A percentile compares a stretch with the other conserved stretches of the same genome.
These are phyloP conservation scores for Eucera pruinosa DNA, from an alignment of 2,888 invertebrate species.

Conservation along the genomic window DNA sequence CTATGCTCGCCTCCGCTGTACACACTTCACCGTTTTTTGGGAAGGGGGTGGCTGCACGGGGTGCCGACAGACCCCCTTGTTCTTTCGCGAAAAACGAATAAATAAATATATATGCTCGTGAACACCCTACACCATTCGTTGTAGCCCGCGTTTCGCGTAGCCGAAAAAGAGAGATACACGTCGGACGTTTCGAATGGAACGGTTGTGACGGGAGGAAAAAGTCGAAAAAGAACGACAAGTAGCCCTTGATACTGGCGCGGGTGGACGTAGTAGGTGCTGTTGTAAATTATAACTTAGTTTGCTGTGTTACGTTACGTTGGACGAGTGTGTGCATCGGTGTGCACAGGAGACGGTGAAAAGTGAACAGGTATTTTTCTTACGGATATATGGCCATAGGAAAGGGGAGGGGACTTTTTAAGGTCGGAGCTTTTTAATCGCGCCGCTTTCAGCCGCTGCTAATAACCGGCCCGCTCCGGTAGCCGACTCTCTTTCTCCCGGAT, in stretches of 20 bases:
- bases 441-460: slow-evolving; percentile 12
- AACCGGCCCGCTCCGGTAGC: background rate
- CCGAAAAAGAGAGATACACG: slow-evolving; percentile 41
- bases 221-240: slow-evolving; percentile 48
- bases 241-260: slow-evolving; percentile 44
- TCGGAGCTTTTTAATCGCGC: slow-evolving; percentile 17
- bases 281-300: slow-evolving; percentile 55
- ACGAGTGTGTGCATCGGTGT: background rate
- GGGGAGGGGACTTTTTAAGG: no score
- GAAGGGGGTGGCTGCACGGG: slow-evolving; percentile 13
- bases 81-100: slow-evolving; percentile 67
- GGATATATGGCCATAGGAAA: background rate
- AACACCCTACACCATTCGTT: slow-evolving; percentile 7
- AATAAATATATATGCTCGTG: slow-evolving; percentile 63
- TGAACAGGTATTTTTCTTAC: slow-evolving; percentile 48
- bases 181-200: slow-evolving; percentile 29
- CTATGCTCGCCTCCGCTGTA: slow-evolving; percentile 55
- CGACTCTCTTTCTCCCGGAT: slow-evolving; percentile 8
- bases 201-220: slow-evolving; percentile 38
- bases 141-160: slow-evolving; percentile 7
- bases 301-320: slow-evolving; percentile 10
- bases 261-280: slow-evolving; percentile 37
- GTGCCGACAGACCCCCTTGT: slow-evolving; percentile 49
- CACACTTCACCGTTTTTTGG: slow-evolving; percentile 64
- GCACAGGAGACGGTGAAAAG: slow-evolving; percentile 24